A percentile compares a stretch with the other conserved stretches of the same genome.
Conservation (phyloP, 2,113 vertebrate genomes). For the Zonotrichia leucophrys region DNA sequence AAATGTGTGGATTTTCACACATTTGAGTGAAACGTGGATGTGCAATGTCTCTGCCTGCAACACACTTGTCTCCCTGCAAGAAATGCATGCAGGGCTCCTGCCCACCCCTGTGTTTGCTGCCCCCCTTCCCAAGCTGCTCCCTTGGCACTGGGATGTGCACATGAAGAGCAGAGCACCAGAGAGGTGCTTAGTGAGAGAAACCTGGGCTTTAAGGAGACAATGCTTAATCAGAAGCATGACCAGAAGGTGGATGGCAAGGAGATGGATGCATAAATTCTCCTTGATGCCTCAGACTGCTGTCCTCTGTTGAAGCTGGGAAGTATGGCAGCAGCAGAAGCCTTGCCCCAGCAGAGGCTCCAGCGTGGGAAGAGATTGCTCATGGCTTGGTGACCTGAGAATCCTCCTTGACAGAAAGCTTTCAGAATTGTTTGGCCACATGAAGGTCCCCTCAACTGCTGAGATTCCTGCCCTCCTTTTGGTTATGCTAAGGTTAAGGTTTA, state of each 20-base stretch:
- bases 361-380: not conserved
- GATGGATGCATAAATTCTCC: not conserved
- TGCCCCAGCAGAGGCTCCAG: not conserved
- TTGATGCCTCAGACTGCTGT: not conserved
- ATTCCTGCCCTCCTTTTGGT: not conserved
- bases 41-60: not conserved
- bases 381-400: not conserved
- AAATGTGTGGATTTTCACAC: too few species aligned
- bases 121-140: not conserved
- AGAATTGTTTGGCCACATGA: not conserved
- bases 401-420: not conserved
- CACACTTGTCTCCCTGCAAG: not conserved
- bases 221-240: not conserved
- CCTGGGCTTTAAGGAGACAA: not conserved
- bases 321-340: not conserved
- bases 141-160: not conserved
- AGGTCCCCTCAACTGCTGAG: not conserved
- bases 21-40: not conserved
- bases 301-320: not conserved
- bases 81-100: not conserved
- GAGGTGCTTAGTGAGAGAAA: not conserved
- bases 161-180: rapidly evolving
- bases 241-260: not conserved
- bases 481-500: not conserved
- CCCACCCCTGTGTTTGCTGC: rapidly evolving